A percentile compares a stretch with the other conserved stretches of the same genome.
Evolutionary conservation across 2,888 invertebrate species (phyloP).

Genomic region (Mythimna albipuncta): DNA sequence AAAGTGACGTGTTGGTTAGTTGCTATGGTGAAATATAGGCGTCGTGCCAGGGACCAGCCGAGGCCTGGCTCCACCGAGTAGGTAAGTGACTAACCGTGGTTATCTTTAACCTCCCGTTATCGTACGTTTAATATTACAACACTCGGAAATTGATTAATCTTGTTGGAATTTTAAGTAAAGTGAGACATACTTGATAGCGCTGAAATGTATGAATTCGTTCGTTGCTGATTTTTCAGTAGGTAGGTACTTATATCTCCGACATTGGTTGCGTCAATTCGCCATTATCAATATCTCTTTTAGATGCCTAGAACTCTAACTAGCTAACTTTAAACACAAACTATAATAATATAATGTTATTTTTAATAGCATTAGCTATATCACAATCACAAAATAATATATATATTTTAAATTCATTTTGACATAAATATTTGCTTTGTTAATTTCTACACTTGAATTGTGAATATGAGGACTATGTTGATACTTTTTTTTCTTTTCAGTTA

Average conservation of each 20-base stretch:
- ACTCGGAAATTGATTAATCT: conserved; percentile 47
- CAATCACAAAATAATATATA: too few species aligned
- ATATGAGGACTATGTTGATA: too few species aligned
- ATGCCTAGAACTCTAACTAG: neutral
- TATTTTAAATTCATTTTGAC: too few species aligned
- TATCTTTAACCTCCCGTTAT: conserved; percentile 54
- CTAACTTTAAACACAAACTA: neutral
- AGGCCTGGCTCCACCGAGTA: conserved; percentile 18
- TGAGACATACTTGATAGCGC: conserved; percentile 4
- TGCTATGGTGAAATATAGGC: conserved; percentile 47
- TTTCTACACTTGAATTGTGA: too few species aligned
- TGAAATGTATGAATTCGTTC: neutral
- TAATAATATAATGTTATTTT: too few species aligned
- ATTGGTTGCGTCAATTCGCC: neutral
- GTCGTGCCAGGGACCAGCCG: conserved; percentile 37
- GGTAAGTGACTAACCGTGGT: conserved; percentile 44
- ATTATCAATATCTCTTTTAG: conserved; percentile 1
- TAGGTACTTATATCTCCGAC: neutral
- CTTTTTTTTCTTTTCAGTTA: too few species aligned
- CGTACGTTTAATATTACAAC: conserved; percentile 37
- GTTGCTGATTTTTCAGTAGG: neutral
- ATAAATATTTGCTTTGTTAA: too few species aligned
- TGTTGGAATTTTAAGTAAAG: conserved; percentile 18
- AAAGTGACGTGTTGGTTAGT: conserved; percentile 37
- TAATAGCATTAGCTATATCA: too few species aligned